These are phyloP conservation scores for Chloroclysta siterata DNA, from an alignment of 2,888 invertebrate genomes.

Conservation along the genomic window DNA sequence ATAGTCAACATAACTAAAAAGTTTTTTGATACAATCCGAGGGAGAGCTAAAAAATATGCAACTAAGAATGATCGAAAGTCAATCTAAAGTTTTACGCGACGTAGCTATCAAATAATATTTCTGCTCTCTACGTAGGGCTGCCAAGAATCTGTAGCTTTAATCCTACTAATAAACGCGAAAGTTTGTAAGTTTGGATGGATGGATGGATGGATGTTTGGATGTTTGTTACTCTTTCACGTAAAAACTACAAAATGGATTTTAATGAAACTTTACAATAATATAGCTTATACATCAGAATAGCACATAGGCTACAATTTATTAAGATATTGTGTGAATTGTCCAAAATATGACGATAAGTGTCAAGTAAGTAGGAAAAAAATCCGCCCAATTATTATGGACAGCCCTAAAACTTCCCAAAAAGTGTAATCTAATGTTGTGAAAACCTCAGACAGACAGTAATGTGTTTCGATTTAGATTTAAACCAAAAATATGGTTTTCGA, in stretches of 20 bases:
- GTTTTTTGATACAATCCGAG: constrained; percentile 23
- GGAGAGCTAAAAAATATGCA: constrained; percentile 27
- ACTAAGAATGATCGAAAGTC: constrained; percentile 40
- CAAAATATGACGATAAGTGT: too few species aligned
- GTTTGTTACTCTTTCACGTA: too few species aligned
- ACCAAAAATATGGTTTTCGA: constrained; percentile 11
- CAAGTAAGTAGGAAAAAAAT: too few species aligned
- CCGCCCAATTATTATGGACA: too few species aligned
- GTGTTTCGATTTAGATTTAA: constrained; percentile 25
- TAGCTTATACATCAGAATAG: too few species aligned
- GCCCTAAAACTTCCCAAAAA: constrained; percentile 28
- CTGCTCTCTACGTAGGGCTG: constrained; percentile 28
- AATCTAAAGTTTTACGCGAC: constrained; percentile 41
- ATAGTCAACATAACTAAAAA: constrained; percentile 23
- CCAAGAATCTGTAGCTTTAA: not conserved
- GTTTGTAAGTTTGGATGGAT: too few species aligned
- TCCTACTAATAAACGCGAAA: too few species aligned
- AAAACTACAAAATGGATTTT: too few species aligned
- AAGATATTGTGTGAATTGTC: too few species aligned
- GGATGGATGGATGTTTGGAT: too few species aligned
- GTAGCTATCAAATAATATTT: constrained; percentile 29
- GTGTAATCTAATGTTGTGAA: constrained; percentile 41
- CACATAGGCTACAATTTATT: too few species aligned
- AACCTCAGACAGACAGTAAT: constrained; percentile 30
- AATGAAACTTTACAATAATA: too few species aligned